Base-by-base conservation (phyloP, 2,888 invertebrate genomes). In the Andricus curvator region DNA sequence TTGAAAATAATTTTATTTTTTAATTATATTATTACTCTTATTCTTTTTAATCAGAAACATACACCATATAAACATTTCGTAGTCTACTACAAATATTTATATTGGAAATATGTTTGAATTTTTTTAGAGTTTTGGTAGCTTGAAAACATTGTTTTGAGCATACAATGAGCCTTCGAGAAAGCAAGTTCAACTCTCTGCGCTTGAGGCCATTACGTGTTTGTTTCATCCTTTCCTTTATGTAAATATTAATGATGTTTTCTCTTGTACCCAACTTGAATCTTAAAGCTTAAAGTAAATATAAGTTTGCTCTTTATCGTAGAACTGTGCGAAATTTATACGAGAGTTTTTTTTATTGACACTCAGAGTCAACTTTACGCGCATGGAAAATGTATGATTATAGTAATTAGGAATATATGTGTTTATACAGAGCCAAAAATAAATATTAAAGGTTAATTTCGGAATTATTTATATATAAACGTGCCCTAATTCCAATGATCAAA, bases 171-270 rank as follows among this genome's bases (percentile, higher is more conserved):
- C 25, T 70, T 48, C 51, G 70, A 70, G 29, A n/a, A 15, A 17
- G 48, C 17, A 48, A 48, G 48, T 48, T 48, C 17, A 48, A 48
- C 48, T n/a, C 29, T 29, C 70, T 29, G 51, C 29, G 51, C 51
- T 70, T 9, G 44, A 70, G 51, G 48, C 51, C 25, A 44, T 25
- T 51, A 4, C 9, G 25, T 70, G 70, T 48, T 29, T 29, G 70
- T 29, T 77, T 22, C 22, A 44, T 66, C 29, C 44, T 41, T 65
- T 37, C 64, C 33, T 17, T 33, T 22, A 33, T 56, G 68, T 22
- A 11, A 48, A 74, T 79, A 64, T 74, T 29, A 62, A 60, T 33
- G 29, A 78, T 78, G 29, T 60, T 65, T 22, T 44, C 51, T 41
- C 33, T 48, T 0, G 1, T 56, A 56, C 15, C 56, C n/a, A 20